Evolutionary conservation across 2,113 vertebrate genomes (phyloP).

Genomic region (Sterna hirundo): DNA sequence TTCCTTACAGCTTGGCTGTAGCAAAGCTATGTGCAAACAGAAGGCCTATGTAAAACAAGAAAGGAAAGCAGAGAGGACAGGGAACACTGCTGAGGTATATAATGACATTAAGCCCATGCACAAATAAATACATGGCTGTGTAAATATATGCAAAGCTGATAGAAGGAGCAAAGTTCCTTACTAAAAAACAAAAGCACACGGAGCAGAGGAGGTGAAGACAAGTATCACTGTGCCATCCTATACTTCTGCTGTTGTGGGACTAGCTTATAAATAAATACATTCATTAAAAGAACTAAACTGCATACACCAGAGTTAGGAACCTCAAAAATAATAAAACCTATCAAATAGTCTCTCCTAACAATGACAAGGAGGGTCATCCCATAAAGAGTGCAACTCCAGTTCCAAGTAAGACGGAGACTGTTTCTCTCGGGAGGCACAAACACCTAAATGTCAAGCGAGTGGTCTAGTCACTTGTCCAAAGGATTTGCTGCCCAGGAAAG

Average conservation of each 20-base stretch:
- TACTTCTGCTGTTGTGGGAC: neutral
- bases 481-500: neutral
- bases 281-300: neutral
- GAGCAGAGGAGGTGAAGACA: neutral
- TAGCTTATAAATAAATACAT: neutral
- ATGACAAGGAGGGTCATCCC: neutral
- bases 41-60: neutral
- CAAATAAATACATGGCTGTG: neutral
- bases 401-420: neutral
- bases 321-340: neutral
- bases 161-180: neutral
- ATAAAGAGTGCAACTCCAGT: neutral
- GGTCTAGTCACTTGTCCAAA: neutral
- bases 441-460: neutral
- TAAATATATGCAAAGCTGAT: neutral
- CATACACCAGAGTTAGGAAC: neutral
- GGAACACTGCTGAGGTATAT: neutral
- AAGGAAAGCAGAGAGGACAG: neutral
- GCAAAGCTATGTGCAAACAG: constrained; percentile 24
- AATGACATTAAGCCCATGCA: neutral
- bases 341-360: neutral
- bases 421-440: neutral
- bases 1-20: neutral
- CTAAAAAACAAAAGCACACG: neutral
- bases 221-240: neutral